A percentile compares a stretch with the other conserved stretches of the same genome.
Evolutionary conservation across 2,888 invertebrate species (phyloP).

Genomic region (Melinaea marsaeus): DNA sequence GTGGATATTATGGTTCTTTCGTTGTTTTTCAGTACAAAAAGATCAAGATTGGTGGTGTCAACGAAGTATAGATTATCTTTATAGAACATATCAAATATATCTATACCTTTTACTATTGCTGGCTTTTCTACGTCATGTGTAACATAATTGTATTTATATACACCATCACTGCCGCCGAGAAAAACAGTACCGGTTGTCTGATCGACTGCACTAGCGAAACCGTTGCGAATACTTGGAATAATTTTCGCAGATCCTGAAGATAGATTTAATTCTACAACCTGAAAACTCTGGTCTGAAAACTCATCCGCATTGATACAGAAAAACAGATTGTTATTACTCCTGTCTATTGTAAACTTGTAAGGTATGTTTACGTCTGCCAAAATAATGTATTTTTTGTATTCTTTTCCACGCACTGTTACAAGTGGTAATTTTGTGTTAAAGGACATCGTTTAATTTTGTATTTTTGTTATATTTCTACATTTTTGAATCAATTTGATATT

Average conservation of each 20-base stretch:
- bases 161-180: slow-evolving; percentile 59
- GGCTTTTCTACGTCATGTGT: slow-evolving; percentile 42
- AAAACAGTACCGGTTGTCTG: slow-evolving; percentile 45
- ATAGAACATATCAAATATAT: slow-evolving; percentile 56
- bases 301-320: slow-evolving; percentile 62
- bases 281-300: slow-evolving; percentile 58
- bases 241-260: slow-evolving; percentile 40
- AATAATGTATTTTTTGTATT: slow-evolving; percentile 44
- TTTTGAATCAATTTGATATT: neutral
- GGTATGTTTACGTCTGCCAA: slow-evolving; percentile 55
- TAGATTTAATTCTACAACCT: slow-evolving; percentile 50
- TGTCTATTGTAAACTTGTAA: slow-evolving; percentile 52
- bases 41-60: slow-evolving; percentile 49
- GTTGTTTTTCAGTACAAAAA: slow-evolving; percentile 41
- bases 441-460: slow-evolving; percentile 13
- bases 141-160: slow-evolving; percentile 49
- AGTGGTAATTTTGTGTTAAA: slow-evolving; percentile 15
- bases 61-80: slow-evolving; percentile 50
- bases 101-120: slow-evolving; percentile 42
- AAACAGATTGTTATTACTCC: slow-evolving; percentile 45
- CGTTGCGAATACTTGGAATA: slow-evolving; percentile 54
- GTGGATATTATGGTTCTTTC: slow-evolving; percentile 35
- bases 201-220: slow-evolving; percentile 58
- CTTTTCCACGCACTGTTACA: slow-evolving; percentile 36
- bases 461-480: neutral